phyloP scores from a whole-genome alignment of 2,113 vertebrate genomes.

The mouse (Mus musculus) region GRCm39 chr4:116070001-116070500 shows the following conservation, averaged over 20 bases:
- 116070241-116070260: conserved; percentile 84
- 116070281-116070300: conserved; percentile 79
- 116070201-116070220: conserved; percentile 78
- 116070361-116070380: conserved; percentile 77
- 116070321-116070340: conserved; percentile 79
- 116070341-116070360: conserved; percentile 78
- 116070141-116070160: conserved; percentile 81
- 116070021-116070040: conserved; percentile 81
- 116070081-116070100: conserved; percentile 78
- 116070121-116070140: conserved; percentile 84
- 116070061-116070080: conserved; percentile 63
- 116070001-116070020: conserved; percentile 75
- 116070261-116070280: conserved; percentile 81
- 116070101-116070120: conserved; percentile 81
- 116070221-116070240: conserved; percentile 83
- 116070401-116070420: conserved; percentile 90
- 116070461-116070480: conserved; percentile 47
- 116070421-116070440: conserved; percentile 74
- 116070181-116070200: conserved; percentile 70
- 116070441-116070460: conserved; percentile 75
- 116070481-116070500: conserved; percentile 6
- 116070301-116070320: conserved; percentile 79
- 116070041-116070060: conserved; percentile 79
- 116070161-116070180: conserved; percentile 76
- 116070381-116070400: background rate